Evolutionary conservation across 2,113 vertebrate species (phyloP).

Genomic region (Neotragus pygmaeus): DNA sequence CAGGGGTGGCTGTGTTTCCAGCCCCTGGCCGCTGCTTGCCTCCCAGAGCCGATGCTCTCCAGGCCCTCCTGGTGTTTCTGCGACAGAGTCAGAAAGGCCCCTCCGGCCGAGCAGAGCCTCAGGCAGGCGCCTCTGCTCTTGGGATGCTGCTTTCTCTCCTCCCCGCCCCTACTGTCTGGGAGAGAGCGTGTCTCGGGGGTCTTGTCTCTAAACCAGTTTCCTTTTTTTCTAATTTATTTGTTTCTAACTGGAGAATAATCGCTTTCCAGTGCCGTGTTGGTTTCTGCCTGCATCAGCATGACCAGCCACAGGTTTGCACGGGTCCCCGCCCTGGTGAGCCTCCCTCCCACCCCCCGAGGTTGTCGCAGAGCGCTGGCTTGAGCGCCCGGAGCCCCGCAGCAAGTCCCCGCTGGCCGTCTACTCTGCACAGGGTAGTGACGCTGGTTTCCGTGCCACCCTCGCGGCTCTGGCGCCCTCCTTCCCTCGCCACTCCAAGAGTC

Average conservation of each 20-base stretch:
- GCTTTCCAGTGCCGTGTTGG: neutral
- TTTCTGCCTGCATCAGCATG: neutral
- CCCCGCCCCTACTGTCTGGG: neutral
- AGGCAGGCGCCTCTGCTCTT: neutral
- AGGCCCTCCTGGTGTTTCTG: neutral
- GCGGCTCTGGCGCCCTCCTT: neutral
- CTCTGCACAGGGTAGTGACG: neutral
- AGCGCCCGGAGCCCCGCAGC: accelerated
- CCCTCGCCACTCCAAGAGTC: accelerated
- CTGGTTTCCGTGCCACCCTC: accelerated
- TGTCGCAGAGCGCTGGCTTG: accelerated
- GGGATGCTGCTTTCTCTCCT: neutral
- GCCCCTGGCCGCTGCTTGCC: neutral
- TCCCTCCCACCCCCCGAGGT: neutral
- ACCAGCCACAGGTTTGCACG: neutral
- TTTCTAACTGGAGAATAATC: neutral
- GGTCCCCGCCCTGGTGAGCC: neutral
- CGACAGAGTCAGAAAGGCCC: neutral
- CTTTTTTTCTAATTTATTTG: neutral
- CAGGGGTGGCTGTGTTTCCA: neutral
- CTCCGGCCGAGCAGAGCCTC: neutral
- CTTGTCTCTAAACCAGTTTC: neutral
- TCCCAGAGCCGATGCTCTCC: neutral
- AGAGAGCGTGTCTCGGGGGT: neutral
- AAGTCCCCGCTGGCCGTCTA: neutral